Evolutionary conservation across 2,888 invertebrate species (phyloP).

Genomic region (Calameuta idolon): DNA sequence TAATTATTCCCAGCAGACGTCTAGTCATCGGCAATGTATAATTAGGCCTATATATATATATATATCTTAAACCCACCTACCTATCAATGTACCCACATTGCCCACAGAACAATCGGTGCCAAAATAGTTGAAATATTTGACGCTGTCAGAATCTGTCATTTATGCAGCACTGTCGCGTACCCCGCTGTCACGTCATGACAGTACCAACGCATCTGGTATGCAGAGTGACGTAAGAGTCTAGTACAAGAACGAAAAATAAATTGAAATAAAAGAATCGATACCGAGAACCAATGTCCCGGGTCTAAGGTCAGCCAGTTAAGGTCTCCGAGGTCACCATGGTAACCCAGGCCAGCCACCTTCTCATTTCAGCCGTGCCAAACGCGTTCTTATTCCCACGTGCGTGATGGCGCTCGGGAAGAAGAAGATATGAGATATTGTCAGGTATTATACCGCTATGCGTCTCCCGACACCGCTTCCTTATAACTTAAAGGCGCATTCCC

Average conservation of each 20-base stretch:
- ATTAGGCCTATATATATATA: neutral
- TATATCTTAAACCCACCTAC: neutral
- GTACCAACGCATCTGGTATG: neutral
- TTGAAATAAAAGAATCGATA: neutral
- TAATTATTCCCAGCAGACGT: neutral
- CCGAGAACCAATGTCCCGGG: neutral
- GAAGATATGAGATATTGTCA: slow-evolving; percentile 1
- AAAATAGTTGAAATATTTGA: neutral
- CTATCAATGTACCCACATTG: neutral
- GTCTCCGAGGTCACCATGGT: neutral
- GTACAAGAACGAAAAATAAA: neutral
- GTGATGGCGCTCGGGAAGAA: neutral
- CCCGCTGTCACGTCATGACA: neutral
- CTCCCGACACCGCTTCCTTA: neutral
- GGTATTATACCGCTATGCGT: slow-evolving; percentile 6
- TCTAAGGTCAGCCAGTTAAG: neutral
- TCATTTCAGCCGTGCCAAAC: neutral
- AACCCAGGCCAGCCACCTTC: neutral
- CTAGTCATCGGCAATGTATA: neutral
- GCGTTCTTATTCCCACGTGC: neutral
- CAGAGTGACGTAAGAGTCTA: neutral
- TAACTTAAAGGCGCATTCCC: neutral
- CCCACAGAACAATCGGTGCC: neutral
- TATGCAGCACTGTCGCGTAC: neutral
- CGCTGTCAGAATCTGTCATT: neutral